phyloP scores from a whole-genome alignment of 2,797 vertebrate species.

The Poeciliopsis gracilis region DNA sequence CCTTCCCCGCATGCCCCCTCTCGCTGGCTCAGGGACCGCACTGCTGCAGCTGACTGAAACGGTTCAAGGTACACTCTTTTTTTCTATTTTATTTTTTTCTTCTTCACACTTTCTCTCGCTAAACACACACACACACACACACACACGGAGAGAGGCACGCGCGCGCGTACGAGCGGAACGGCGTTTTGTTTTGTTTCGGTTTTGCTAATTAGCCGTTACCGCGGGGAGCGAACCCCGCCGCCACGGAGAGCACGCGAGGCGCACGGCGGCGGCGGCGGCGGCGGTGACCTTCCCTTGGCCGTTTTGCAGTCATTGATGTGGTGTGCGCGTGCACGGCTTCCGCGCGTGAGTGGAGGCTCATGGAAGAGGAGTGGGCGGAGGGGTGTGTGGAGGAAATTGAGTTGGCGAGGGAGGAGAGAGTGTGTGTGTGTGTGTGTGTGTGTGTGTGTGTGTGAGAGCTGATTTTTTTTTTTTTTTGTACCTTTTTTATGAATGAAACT shows the following conservation, averaged over 20 bases:
- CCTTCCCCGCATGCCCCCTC: neutral
- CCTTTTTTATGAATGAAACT: slow-evolving; percentile 76
- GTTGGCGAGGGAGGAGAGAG: slow-evolving; percentile 1
- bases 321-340: slow-evolving; percentile 13
- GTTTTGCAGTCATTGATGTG: slow-evolving; percentile 54
- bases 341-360: neutral
- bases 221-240: neutral
- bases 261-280: slow-evolving; percentile 5
- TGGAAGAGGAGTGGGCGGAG: slow-evolving; percentile 12
- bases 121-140: neutral
- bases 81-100: neutral
- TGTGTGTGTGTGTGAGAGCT: slow-evolving; percentile 29
- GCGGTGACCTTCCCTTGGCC: slow-evolving; percentile 66
- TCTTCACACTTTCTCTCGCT: neutral
- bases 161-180: neutral
- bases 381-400: slow-evolving; percentile 4
- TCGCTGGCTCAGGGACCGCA: slow-evolving; percentile 56
- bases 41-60: slow-evolving; percentile 77
- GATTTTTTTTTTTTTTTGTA: slow-evolving; percentile 21
- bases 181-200: neutral
- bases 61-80: slow-evolving; percentile 37
- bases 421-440: slow-evolving; percentile 18
- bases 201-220: neutral
- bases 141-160: too few relatives aligned
- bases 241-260: slow-evolving; percentile 13